A percentile compares a stretch with the other conserved stretches of the same genome.
Conservation (phyloP, 1,140 invertebrate genomes). For the Drosophila parabipectinata region DNA sequence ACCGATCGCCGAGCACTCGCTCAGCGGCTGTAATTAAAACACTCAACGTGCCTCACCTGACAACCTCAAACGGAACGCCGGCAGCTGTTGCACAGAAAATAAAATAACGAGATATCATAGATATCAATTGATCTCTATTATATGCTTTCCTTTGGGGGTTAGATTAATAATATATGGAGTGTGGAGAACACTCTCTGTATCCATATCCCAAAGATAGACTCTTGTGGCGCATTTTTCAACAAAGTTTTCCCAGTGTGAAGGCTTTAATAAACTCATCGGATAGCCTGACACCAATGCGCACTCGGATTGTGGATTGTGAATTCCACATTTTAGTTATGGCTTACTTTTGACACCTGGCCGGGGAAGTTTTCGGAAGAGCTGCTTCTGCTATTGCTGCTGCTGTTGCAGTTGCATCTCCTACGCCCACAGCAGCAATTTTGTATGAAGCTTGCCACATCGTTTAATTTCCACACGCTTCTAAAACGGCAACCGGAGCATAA, state of each 20-base stretch:
- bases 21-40: conserved; percentile 51
- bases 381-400: background rate
- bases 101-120: background rate
- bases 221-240: background rate
- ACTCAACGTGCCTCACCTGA: conserved; percentile 54
- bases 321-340: conserved; percentile 25
- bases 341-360: conserved; percentile 50
- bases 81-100: conserved; percentile 30
- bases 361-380: conserved; percentile 36
- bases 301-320: conserved; percentile 29
- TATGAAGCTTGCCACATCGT: conserved; percentile 37
- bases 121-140: background rate
- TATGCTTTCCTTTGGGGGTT: no score
- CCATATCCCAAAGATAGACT: no score
- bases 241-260: conserved; percentile 14
- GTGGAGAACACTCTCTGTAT: no score
- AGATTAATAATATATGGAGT: no score
- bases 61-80: conserved; percentile 31
- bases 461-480: conserved; percentile 58
- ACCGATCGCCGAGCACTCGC: conserved; percentile 17
- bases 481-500: conserved; percentile 27
- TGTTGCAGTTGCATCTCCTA: conserved; percentile 25
- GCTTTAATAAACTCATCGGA: conserved; percentile 54
- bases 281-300: conserved; percentile 44
- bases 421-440: conserved; percentile 55